Percentiles rank a stretch among this genome's conserved stretches.
phyloP scores from a whole-genome alignment of 2,113 vertebrate genomes.

The Hippocampus zosterae region DNA sequence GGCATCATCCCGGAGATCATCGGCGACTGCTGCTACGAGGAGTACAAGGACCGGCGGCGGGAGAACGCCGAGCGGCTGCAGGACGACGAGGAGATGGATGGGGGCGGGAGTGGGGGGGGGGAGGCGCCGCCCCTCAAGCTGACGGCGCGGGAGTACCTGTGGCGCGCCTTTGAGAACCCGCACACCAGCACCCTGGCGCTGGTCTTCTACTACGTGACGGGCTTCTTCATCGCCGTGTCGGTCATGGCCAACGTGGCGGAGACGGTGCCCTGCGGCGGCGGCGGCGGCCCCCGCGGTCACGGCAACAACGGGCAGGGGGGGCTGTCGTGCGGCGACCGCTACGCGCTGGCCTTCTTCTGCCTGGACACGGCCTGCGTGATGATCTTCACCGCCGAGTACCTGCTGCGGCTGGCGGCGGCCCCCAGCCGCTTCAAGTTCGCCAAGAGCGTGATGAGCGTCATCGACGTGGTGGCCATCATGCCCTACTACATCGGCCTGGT shows the following conservation, averaged over 20 bases:
- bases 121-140: conserved; percentile 82
- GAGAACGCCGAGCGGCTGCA: conserved; percentile 91
- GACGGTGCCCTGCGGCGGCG: conserved; percentile 93
- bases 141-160: conserved; percentile 88
- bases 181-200: conserved; percentile 97
- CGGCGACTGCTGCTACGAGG: conserved; percentile 97
- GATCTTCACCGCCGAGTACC: conserved; percentile 97
- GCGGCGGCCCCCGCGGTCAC: too few relatives aligned
- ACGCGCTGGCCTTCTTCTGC: conserved; percentile 95
- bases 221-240: conserved; percentile 98
- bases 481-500: conserved; percentile 97
- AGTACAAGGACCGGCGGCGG: conserved; percentile 95
- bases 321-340: conserved; percentile 91
- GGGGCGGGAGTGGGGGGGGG: conserved; percentile 51
- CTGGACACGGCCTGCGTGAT: conserved; percentile 97
- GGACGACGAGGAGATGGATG: conserved; percentile 89
- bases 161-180: conserved; percentile 97
- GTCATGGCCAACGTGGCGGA: conserved; percentile 97
- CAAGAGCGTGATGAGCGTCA: conserved; percentile 98
- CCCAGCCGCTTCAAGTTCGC: conserved; percentile 95
- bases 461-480: conserved; percentile 99
- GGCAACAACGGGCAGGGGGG: conserved; percentile 80
- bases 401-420: conserved; percentile 88
- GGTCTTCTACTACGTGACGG: conserved; percentile 98
- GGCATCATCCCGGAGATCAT: conserved; percentile 98